Evolutionary conservation across 2,888 invertebrate species (phyloP).

Genomic region (Cetonia aurata): DNA sequence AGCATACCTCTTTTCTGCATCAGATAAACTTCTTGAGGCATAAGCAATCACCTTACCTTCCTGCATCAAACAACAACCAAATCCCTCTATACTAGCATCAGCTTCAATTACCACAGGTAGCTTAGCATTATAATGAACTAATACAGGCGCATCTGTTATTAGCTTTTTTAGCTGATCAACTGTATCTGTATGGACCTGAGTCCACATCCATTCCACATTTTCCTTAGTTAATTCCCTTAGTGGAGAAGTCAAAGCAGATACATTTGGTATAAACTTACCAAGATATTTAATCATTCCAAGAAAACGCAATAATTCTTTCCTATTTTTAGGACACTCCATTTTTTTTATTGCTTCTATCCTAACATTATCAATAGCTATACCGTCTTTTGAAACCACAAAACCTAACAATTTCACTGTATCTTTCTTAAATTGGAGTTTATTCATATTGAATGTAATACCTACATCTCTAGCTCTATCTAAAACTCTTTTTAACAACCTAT

Average conservation of each 20-base stretch:
- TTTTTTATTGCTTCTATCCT: slow-evolving; percentile 6
- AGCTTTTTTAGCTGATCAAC: slow-evolving; percentile 1
- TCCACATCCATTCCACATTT: slow-evolving; percentile 46
- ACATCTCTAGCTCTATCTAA: background rate
- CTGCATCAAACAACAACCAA: background rate
- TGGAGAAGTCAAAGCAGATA: slow-evolving; percentile 47
- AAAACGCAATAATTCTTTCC: slow-evolving; percentile 47
- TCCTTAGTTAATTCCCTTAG: slow-evolving; percentile 50
- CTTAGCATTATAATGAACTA: no score
- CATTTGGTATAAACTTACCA: slow-evolving; percentile 48
- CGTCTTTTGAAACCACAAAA: background rate
- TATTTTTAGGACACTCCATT: slow-evolving; percentile 46
- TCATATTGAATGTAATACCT: slow-evolving; percentile 4
- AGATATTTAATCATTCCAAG: slow-evolving; percentile 50
- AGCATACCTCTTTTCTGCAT: slow-evolving; percentile 53
- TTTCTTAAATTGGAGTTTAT: no score
- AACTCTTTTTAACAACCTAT: background rate
- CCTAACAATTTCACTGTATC: no score
- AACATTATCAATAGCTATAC: slow-evolving; percentile 6
- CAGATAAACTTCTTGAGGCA: slow-evolving; percentile 53
- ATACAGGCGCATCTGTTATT: no score
- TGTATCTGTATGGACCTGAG: background rate
- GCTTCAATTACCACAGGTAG: slow-evolving; percentile 29
- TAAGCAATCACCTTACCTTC: slow-evolving; percentile 46
- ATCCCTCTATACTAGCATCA: slow-evolving; percentile 25